Evolutionary conservation across 2,113 vertebrate species (phyloP).

Genomic region (Mesitornis unicolor): DNA sequence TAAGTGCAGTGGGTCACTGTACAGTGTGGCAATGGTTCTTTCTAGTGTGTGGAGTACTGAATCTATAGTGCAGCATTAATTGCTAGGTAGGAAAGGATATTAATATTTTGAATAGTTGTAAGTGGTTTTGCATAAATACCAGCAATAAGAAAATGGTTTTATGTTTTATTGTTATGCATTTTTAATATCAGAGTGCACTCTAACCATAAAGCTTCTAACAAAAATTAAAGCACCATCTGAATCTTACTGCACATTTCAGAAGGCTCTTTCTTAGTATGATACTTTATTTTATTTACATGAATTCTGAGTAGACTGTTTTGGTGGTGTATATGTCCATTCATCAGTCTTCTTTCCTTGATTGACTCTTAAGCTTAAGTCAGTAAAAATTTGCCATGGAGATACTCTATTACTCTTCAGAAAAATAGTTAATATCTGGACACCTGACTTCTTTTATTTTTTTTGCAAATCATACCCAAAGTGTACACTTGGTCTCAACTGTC

Average conservation of each 20-base stretch:
- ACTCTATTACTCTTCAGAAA: not conserved
- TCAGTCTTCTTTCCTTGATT: not conserved
- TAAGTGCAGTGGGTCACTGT: slow-evolving; percentile 7
- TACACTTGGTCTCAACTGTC: not conserved
- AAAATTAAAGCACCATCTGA: slow-evolving; percentile 69
- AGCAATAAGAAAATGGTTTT: slow-evolving; percentile 65
- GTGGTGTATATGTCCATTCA: not conserved
- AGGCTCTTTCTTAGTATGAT: not conserved
- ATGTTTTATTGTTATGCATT: slow-evolving; percentile 65
- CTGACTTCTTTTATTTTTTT: not conserved
- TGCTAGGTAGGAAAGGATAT: slow-evolving; percentile 36
- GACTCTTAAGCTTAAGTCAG: not conserved
- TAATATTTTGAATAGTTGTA: slow-evolving; percentile 56
- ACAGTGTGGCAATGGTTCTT: not conserved
- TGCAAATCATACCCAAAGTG: not conserved
- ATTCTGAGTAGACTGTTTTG: not conserved
- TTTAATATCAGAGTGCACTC: slow-evolving; percentile 57
- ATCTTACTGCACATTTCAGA: slow-evolving; percentile 52
- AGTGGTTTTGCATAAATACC: slow-evolving; percentile 63
- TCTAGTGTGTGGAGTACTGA: not conserved
- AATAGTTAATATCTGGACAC: not conserved
- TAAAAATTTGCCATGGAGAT: not conserved
- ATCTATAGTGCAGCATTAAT: slow-evolving; percentile 35
- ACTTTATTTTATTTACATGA: not conserved
- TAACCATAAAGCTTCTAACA: slow-evolving; percentile 65